Conservation (phyloP, 2,113 vertebrate species). For the Gallinago jamesoni region DNA sequence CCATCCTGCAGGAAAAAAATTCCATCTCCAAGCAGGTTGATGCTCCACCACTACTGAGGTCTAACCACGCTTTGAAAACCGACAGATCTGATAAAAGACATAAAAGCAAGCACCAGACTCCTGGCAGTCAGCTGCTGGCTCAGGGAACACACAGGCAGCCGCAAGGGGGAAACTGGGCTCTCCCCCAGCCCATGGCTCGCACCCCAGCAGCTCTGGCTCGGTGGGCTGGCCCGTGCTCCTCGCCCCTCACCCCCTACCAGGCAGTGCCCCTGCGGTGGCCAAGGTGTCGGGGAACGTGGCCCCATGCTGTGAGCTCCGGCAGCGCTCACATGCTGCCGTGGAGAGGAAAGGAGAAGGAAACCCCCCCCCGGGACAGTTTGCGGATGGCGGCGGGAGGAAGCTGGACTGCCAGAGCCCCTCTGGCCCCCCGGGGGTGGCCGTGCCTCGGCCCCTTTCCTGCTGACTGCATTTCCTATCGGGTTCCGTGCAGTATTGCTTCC, state of each 20-base stretch:
- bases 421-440: not conserved
- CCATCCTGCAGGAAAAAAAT: not conserved
- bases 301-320: not conserved
- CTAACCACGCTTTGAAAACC: not conserved
- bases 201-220: not conserved
- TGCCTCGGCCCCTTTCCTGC: conserved; percentile 23
- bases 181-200: not conserved
- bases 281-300: accelerated
- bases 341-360: not conserved
- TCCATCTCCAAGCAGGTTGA: not conserved
- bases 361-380: not conserved
- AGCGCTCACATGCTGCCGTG: accelerated
- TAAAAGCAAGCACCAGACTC: not conserved
- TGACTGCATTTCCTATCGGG: conserved; percentile 34
- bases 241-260: accelerated
- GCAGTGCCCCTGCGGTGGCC: not conserved
- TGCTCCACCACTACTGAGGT: conserved; percentile 6
- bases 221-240: accelerated
- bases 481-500: not conserved
- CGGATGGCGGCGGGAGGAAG: not conserved
- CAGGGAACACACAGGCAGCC: not conserved
- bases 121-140: conserved; percentile 9
- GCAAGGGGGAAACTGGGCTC: not conserved
- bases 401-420: not conserved
- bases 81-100: conserved; percentile 12